Base-by-base conservation (phyloP, 2,797 vertebrate genomes). In the Periparus ater region DNA sequence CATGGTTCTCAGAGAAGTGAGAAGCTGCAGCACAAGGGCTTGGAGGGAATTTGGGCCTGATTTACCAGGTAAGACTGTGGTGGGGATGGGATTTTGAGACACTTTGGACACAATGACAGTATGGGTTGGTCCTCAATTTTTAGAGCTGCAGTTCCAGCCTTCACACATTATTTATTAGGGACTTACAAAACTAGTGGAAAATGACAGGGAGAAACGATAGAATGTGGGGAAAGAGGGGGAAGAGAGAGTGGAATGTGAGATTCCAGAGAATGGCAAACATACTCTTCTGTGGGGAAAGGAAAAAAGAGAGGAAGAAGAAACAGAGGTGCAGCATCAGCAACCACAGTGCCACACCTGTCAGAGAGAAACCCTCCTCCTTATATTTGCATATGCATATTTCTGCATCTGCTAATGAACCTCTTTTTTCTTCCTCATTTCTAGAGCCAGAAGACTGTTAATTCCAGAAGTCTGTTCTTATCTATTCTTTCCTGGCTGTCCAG, bases 1-100 rank as follows among this genome's bases (percentile, higher is more conserved):
- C 0, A 0, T 29, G 2, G 23, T 17, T 7, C 20, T 54, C 0
- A 1, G 36, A 47, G 11, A 27, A 67, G 4, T 0, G 2, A 65
- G 57, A 76, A 80, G 21, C 13, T 79, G 55, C 44, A 62, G 66
- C 4, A 1, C 12, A 45, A 47, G 34, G 29, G 21, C 10, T 22
- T 48, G 22, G 30, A 25, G 10, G 11, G 9, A 57, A 42, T 0
- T 71, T 51, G 21, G 25, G 9, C 11, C 18, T 76, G 53, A 60
- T 29, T 78, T 23, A 48, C 3, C 26, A 18, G 7, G 19, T 11
- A 15, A 77, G 25, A n/a, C 17, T 50, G n/a, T 4, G 2, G 12
- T 57, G 13, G 38, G 17, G 12, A 44, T n/a, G 26, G 17, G 23
- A 72, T 66, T 75, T 78, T 76, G 32, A 62, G 30, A 61, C 10